phyloP scores from a whole-genome alignment of 2,797 vertebrate species.

The Tangara arthus region DNA sequence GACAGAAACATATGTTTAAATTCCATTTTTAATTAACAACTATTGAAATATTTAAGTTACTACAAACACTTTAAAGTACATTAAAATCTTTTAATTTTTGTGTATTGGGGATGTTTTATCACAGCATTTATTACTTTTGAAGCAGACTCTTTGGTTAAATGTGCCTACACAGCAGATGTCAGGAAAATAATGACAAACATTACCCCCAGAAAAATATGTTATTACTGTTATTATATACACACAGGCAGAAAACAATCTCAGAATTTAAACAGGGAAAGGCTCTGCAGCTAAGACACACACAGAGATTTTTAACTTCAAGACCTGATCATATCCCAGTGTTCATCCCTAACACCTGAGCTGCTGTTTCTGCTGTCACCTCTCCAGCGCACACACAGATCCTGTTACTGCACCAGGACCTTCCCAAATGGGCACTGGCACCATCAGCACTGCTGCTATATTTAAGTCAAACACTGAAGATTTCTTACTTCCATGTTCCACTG shows the following conservation, averaged over 20 bases:
- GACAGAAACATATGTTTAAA: background rate
- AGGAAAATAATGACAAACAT: background rate
- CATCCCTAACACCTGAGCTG: fast-evolving
- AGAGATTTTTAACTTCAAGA: background rate
- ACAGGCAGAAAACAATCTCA: background rate
- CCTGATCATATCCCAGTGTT: fast-evolving
- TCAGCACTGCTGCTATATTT: fast-evolving
- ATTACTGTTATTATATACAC: background rate
- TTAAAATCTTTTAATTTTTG: background rate
- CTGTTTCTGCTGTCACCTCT: background rate
- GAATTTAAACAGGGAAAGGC: background rate
- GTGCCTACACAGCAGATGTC: background rate
- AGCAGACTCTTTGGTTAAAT: background rate
- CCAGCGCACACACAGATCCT: background rate
- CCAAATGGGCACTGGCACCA: background rate
- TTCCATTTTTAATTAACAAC: background rate
- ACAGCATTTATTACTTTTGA: background rate
- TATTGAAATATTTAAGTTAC: background rate
- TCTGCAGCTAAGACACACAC: background rate
- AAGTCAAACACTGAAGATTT: background rate
- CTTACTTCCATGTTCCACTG: background rate
- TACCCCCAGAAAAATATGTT: background rate
- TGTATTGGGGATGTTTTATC: background rate
- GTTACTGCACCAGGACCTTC: background rate
- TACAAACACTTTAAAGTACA: background rate